A percentile compares a stretch with the other conserved stretches of the same genome.
Conservation (phyloP, 2,888 invertebrate genomes). For the Zhuqinia jingwanae region DNA sequence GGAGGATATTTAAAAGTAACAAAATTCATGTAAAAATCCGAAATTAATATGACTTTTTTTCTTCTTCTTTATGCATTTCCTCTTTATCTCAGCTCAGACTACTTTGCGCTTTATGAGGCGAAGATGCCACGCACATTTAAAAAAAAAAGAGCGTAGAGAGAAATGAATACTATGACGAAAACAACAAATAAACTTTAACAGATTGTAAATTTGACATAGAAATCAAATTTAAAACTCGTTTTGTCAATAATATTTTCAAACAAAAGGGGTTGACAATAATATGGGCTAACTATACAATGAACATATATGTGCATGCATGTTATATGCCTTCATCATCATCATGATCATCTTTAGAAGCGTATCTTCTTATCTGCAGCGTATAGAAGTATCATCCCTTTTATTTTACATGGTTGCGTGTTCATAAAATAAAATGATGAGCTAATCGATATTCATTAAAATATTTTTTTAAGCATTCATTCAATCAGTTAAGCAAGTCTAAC, state of each 20-base stretch:
- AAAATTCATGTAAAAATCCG: conserved; percentile 33
- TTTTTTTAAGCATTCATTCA: conserved; percentile 47
- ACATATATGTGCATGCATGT: too few relatives aligned
- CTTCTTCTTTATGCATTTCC: conserved; percentile 30
- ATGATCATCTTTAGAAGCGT: background rate
- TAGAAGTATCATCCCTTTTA: background rate
- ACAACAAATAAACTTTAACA: conserved; percentile 1
- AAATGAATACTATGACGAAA: background rate
- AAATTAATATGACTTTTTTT: conserved; percentile 46
- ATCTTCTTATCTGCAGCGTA: background rate
- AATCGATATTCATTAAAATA: conserved; percentile 49
- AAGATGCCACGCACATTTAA: too few relatives aligned
- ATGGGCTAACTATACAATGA: background rate
- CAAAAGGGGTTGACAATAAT: conserved; percentile 9
- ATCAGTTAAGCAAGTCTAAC: conserved; percentile 27
- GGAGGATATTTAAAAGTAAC: conserved; percentile 33
- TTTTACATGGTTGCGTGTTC: background rate
- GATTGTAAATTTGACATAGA: conserved; percentile 54
- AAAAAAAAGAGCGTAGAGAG: background rate
- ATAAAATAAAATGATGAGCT: conserved; percentile 38
- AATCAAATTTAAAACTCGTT: conserved; percentile 58
- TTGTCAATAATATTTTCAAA: conserved; percentile 41
- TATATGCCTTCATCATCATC: background rate
- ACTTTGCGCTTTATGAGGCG: background rate
- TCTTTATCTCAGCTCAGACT: background rate